These are phyloP conservation scores for Tetragonisca angustula DNA, from an alignment of 2,888 invertebrate species.

Conservation along the genomic window DNA sequence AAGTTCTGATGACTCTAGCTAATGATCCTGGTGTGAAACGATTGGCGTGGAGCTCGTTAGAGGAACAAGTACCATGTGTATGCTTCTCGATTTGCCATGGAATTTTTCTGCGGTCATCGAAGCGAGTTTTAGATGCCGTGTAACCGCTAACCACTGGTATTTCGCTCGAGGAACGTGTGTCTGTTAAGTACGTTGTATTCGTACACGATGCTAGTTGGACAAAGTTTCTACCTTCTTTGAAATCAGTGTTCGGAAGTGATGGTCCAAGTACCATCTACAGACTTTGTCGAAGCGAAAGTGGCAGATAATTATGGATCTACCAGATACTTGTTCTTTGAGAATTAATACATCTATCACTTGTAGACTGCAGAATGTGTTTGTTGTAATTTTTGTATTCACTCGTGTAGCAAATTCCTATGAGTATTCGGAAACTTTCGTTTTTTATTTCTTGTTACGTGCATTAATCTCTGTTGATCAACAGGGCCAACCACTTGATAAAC, in stretches of 20 bases:
- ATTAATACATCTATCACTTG: no score
- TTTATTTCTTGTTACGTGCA: no score
- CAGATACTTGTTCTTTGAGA: background rate
- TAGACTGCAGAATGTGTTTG: no score
- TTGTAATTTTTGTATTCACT: no score
- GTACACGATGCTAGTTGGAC: background rate
- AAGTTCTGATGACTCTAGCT: no score
- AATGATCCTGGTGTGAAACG: background rate
- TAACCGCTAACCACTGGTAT: slow-evolving; percentile 37
- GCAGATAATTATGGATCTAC: background rate
- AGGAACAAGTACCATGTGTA: background rate
- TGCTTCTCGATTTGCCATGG: background rate
- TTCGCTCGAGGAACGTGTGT: slow-evolving; percentile 16
- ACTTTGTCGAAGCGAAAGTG: background rate
- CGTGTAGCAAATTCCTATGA: no score
- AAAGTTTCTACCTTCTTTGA: background rate
- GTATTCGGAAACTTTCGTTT: no score
- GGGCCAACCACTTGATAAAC: no score
- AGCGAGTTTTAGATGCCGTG: background rate
- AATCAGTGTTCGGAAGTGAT: background rate
- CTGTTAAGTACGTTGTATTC: slow-evolving; percentile 6
- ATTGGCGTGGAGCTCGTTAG: slow-evolving; percentile 6
- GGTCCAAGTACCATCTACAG: background rate
- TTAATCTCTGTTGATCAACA: no score
- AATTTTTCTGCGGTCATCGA: slow-evolving; percentile 24